phyloP scores from a whole-genome alignment of 1,140 invertebrate genomes.

The Zaprionus kolodkinae region DNA sequence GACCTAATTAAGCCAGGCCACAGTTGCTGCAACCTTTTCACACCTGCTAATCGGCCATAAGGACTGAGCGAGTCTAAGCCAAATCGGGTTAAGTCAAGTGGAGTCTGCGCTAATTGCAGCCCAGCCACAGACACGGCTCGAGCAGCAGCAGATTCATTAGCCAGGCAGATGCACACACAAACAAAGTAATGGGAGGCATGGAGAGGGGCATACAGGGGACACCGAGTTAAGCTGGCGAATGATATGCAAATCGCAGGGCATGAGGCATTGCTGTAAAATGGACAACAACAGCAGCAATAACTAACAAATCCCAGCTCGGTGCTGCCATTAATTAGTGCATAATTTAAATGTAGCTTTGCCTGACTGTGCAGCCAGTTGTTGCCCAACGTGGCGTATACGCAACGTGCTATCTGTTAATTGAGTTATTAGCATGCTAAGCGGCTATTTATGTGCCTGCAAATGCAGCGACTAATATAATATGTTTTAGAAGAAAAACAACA shows the following conservation, averaged over 20 bases:
- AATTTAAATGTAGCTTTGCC: conserved; percentile 58
- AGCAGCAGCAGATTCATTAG: conserved; percentile 60
- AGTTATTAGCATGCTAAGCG: conserved; percentile 75
- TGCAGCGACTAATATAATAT: background rate
- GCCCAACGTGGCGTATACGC: conserved; percentile 54
- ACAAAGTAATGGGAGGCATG: background rate
- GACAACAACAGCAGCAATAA: conserved; percentile 17
- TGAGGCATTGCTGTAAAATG: conserved; percentile 20
- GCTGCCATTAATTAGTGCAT: conserved; percentile 68
- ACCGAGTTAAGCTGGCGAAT: conserved; percentile 17
- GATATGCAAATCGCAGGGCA: conserved; percentile 39
- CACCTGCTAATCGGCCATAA: conserved; percentile 24
- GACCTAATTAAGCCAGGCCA: background rate
- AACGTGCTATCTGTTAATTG: conserved; percentile 60
- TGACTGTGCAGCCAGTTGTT: conserved; percentile 45
- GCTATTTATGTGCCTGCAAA: conserved; percentile 60
- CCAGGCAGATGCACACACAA: conserved; percentile 19
- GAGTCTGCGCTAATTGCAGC: conserved; percentile 54
- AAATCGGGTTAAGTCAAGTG: conserved; percentile 48
- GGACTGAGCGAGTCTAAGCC: background rate
- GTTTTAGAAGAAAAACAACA: background rate
- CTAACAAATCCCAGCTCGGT: conserved; percentile 7
- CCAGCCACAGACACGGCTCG: conserved; percentile 51
- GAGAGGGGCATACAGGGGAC: background rate
- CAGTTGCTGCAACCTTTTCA: conserved; percentile 17